phyloP scores from a whole-genome alignment of 1,140 invertebrate genomes.

The Chymomyza costata region DNA sequence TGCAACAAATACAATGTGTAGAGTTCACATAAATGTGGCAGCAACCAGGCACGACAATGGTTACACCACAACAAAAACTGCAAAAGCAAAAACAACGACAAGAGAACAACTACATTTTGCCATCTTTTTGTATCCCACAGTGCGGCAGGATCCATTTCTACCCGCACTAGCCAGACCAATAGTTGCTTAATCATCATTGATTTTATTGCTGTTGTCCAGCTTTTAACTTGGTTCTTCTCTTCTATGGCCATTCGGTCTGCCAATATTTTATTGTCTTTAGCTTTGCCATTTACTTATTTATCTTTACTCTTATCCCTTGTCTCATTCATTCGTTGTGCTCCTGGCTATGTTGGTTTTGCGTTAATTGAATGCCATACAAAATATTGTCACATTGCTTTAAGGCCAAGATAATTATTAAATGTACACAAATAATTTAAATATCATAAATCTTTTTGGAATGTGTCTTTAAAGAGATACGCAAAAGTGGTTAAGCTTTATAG shows the following conservation, averaged over 20 bases:
- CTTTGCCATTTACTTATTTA: constrained; percentile 23
- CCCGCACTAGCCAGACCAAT: neutral
- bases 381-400: constrained; percentile 48
- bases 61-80: constrained; percentile 17
- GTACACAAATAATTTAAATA: too few species aligned
- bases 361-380: constrained; percentile 73
- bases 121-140: constrained; percentile 33
- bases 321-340: constrained; percentile 23
- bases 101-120: constrained; percentile 20
- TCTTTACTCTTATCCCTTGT: neutral
- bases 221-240: constrained; percentile 49
- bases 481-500: too few species aligned
- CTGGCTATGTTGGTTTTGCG: constrained; percentile 25
- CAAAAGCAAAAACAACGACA: constrained; percentile 5
- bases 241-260: constrained; percentile 35
- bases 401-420: constrained; percentile 58
- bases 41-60: too few species aligned
- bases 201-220: constrained; percentile 28
- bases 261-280: constrained; percentile 61
- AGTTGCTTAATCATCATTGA: constrained; percentile 29
- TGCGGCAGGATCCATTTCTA: constrained; percentile 18
- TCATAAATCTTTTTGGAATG: too few species aligned
- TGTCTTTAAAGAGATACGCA: too few species aligned
- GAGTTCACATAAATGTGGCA: too few species aligned
- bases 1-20: too few species aligned